phyloP scores from a whole-genome alignment of 2,113 vertebrate genomes.

The Barbus barbus region DNA sequence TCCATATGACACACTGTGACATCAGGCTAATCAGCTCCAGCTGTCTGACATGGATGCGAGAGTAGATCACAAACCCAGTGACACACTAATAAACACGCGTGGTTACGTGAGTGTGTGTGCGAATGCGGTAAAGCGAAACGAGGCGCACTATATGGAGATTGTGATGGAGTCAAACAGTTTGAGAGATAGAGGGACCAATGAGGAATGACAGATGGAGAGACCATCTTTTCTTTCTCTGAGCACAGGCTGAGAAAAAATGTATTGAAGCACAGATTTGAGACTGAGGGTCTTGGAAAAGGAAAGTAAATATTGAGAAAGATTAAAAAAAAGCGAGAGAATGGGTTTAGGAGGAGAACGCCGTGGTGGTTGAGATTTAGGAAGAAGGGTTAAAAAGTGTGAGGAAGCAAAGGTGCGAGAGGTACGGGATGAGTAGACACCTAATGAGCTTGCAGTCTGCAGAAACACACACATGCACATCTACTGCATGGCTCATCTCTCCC shows the following conservation, averaged over 20 bases:
- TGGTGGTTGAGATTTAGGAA: conserved; percentile 1
- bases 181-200: conserved; percentile 42
- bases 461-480: not conserved
- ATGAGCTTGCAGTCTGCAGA: conserved; percentile 43
- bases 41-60: conserved; percentile 28
- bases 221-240: not conserved
- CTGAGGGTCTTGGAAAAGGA: not conserved
- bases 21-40: conserved; percentile 53
- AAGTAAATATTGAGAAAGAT: conserved; percentile 22
- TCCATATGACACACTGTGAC: conserved; percentile 44
- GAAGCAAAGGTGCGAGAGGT: conserved; percentile 22
- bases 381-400: conserved; percentile 28
- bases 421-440: conserved; percentile 46
- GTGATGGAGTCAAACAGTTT: conserved; percentile 38
- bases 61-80: conserved; percentile 11
- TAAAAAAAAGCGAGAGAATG: conserved; percentile 1
- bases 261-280: not conserved
- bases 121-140: too few relatives aligned
- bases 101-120: not conserved
- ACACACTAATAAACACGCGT: conserved; percentile 20
- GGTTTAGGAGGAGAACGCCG: not conserved
- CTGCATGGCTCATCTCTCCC: conserved; percentile 40
- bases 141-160: not conserved
- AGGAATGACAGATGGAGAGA: conserved; percentile 38
- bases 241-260: conserved; percentile 2